These are phyloP conservation scores for Hydrocynus forskahlii DNA, from an alignment of 2,797 vertebrate genomes.

Conservation along the genomic window DNA sequence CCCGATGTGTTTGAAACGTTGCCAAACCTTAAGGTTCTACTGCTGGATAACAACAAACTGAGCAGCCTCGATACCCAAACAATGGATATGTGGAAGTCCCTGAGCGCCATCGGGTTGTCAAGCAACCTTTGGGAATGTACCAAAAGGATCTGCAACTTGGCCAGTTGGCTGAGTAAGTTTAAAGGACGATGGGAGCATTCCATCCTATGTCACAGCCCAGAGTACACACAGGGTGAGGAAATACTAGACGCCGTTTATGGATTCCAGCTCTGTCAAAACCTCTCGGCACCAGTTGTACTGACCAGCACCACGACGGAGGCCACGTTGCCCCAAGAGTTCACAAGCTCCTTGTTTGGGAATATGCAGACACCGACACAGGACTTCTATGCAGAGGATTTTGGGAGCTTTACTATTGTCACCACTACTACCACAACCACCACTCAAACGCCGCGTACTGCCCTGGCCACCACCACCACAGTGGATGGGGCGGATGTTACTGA, in stretches of 20 bases:
- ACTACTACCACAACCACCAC: constrained; percentile 66
- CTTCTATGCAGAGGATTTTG: constrained; percentile 94
- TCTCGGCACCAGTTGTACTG: constrained; percentile 88
- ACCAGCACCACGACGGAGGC: constrained; percentile 80
- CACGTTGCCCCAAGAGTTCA: constrained; percentile 78
- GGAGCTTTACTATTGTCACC: constrained; percentile 89
- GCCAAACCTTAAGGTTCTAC: constrained; percentile 94
- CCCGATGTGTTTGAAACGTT: constrained; percentile 94
- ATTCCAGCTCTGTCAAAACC: constrained; percentile 98
- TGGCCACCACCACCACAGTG: constrained; percentile 70
- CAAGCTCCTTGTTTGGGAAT: constrained; percentile 91
- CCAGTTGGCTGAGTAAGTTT: constrained; percentile 94
- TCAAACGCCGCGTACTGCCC: constrained; percentile 73
- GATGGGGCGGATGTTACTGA: constrained; percentile 85
- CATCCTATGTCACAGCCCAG: constrained; percentile 94
- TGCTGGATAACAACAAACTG: constrained; percentile 98
- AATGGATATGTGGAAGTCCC: constrained; percentile 88
- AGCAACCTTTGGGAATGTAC: constrained; percentile 99
- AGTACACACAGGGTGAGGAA: constrained; percentile 98
- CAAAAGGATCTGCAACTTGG: constrained; percentile 93
- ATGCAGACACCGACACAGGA: constrained; percentile 90
- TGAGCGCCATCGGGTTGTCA: constrained; percentile 91
- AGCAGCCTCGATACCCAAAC: constrained; percentile 89
- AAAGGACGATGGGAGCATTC: constrained; percentile 98
- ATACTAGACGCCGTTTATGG: constrained; percentile 97